Conservation (phyloP, 2,797 vertebrate genomes). For the Premnoplex brunnescens region DNA sequence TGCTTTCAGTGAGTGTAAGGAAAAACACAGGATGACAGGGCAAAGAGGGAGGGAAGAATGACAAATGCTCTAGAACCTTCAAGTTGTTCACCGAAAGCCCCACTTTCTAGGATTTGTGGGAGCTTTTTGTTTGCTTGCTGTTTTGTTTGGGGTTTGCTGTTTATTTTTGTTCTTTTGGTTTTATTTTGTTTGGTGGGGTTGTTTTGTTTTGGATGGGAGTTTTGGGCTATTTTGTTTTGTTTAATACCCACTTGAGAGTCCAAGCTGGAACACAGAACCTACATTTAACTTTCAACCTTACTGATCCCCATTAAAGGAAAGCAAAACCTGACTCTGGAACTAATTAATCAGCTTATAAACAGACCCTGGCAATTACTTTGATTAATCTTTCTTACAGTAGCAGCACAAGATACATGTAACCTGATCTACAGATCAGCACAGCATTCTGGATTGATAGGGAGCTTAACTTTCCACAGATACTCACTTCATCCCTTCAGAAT, state of each 20-base stretch:
- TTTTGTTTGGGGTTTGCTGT: background rate
- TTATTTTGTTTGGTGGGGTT: background rate
- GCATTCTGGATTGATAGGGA: background rate
- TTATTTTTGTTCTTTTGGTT: background rate
- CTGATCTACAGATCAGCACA: background rate
- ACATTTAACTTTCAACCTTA: background rate
- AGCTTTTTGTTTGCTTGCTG: background rate
- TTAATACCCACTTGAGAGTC: background rate
- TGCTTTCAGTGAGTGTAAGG: background rate
- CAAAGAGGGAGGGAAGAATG: background rate
- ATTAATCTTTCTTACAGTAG: slow-evolving; percentile 11
- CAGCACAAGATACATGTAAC: background rate
- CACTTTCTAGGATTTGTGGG: background rate
- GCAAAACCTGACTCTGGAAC: slow-evolving; percentile 6
- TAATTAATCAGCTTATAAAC: slow-evolving; percentile 42
- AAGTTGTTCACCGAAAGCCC: background rate
- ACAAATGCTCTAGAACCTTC: background rate
- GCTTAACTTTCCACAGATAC: background rate
- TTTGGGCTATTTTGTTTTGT: background rate
- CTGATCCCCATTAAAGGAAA: background rate
- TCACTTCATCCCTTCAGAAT: background rate
- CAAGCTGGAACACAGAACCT: background rate
- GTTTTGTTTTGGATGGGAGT: background rate
- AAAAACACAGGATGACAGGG: background rate
- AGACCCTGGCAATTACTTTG: slow-evolving; percentile 17